A percentile compares a stretch with the other conserved stretches of the same genome.
Evolutionary conservation across 2,888 invertebrate species (phyloP).

Genomic region (Limnephilus auricula): DNA sequence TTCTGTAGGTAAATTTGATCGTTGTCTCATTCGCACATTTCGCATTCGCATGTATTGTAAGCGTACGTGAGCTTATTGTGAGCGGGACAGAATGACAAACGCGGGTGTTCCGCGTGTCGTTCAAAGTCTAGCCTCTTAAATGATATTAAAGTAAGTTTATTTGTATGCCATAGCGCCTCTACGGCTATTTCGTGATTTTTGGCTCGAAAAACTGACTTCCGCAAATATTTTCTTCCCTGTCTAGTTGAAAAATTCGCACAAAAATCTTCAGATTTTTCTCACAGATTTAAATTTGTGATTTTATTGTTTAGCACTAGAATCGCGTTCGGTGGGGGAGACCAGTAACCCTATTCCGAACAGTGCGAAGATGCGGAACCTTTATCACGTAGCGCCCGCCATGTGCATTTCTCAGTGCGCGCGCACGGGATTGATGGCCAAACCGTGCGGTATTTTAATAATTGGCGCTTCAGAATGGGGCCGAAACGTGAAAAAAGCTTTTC

Average conservation of each 20-base stretch:
- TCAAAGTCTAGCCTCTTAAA: no score
- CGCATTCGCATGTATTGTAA: no score
- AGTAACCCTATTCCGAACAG: background rate
- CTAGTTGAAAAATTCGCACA: background rate
- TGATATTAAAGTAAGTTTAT: no score
- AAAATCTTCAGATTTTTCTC: background rate
- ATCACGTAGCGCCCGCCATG: background rate
- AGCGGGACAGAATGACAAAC: no score
- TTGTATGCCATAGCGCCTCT: no score
- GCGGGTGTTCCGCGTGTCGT: no score
- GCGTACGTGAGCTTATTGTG: no score
- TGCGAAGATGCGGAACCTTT: background rate
- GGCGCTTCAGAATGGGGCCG: background rate
- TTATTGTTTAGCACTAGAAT: background rate
- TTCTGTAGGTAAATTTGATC: no score
- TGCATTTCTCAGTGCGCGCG: constrained; percentile 2
- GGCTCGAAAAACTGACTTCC: background rate
- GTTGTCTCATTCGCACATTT: no score
- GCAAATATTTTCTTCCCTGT: background rate
- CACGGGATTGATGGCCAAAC: background rate
- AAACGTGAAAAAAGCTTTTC: background rate
- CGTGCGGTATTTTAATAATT: background rate
- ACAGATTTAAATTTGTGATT: background rate
- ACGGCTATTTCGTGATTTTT: background rate
- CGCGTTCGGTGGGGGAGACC: background rate